A percentile compares a stretch with the other conserved stretches of the same genome.
phyloP scores from a whole-genome alignment of 2,113 vertebrate species.

The Pleuronectes platessa region DNA sequence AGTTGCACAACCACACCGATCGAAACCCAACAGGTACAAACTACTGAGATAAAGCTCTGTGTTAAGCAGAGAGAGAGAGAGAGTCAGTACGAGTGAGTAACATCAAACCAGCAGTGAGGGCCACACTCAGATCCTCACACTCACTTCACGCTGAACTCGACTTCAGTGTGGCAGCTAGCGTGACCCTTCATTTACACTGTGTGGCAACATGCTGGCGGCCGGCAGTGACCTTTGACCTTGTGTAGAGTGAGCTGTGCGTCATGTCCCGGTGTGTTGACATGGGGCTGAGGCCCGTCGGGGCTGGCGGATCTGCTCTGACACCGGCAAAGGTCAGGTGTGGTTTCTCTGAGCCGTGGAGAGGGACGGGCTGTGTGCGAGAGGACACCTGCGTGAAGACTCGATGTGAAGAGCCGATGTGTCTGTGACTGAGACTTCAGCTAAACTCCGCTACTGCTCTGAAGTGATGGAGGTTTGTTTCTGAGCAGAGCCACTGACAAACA shows the following conservation, averaged over 20 bases:
- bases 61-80: neutral
- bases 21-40: neutral
- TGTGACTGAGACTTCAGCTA: neutral
- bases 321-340: slow-evolving; percentile 39
- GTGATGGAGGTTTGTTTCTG: neutral
- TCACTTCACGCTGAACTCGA: neutral
- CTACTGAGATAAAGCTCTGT: neutral
- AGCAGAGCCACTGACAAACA: neutral
- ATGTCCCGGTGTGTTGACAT: slow-evolving; percentile 39
- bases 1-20: neutral
- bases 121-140: slow-evolving; percentile 19
- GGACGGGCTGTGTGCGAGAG: neutral
- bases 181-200: slow-evolving; percentile 46
- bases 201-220: slow-evolving; percentile 37
- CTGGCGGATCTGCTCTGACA: slow-evolving; percentile 27
- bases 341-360: slow-evolving; percentile 9
- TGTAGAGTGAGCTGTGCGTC: slow-evolving; percentile 35
- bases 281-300: slow-evolving; percentile 31
- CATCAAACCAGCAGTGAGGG: slow-evolving; percentile 20
- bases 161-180: slow-evolving; percentile 5
- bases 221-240: slow-evolving; percentile 39
- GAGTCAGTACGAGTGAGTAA: neutral
- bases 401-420: neutral
- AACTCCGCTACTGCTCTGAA: neutral
- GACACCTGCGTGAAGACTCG: neutral